Percentiles rank a stretch among this genome's conserved stretches.
phyloP scores from a whole-genome alignment of 2,113 vertebrate species.

The Leucoraja erinaceus region DNA sequence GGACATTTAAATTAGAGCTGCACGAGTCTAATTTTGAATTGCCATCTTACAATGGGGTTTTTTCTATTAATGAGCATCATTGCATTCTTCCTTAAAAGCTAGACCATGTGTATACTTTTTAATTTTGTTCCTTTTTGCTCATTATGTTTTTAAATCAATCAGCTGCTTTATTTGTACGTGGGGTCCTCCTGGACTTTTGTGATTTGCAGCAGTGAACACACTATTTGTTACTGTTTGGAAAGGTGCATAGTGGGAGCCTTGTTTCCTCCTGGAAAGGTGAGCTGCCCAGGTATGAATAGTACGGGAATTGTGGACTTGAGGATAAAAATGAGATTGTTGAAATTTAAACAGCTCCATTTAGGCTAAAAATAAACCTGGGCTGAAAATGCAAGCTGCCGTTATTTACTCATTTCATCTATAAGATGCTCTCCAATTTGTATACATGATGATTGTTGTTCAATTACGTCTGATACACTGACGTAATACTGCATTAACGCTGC shows the following conservation, averaged over 20 bases:
- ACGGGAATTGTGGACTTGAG: neutral
- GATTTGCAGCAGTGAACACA: neutral
- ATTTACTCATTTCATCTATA: neutral
- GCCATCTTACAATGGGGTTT: neutral
- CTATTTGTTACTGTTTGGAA: neutral
- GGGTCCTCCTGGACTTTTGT: neutral
- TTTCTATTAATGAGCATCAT: neutral
- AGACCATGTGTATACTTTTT: neutral
- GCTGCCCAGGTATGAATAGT: neutral
- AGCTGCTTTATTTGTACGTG: neutral
- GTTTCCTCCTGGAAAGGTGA: neutral
- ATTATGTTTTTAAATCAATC: neutral
- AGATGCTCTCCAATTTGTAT: neutral
- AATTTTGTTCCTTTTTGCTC: neutral
- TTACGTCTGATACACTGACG: neutral
- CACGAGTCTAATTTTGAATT: neutral
- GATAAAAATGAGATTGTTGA: neutral
- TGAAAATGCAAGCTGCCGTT: neutral
- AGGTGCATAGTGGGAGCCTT: neutral
- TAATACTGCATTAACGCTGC: neutral
- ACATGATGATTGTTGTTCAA: neutral
- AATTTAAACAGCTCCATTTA: neutral
- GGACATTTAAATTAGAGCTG: neutral
- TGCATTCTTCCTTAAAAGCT: neutral
- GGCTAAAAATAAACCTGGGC: neutral